Base-by-base conservation (phyloP, 2,888 invertebrate species). In the Temnothorax rugatulus region DNA sequence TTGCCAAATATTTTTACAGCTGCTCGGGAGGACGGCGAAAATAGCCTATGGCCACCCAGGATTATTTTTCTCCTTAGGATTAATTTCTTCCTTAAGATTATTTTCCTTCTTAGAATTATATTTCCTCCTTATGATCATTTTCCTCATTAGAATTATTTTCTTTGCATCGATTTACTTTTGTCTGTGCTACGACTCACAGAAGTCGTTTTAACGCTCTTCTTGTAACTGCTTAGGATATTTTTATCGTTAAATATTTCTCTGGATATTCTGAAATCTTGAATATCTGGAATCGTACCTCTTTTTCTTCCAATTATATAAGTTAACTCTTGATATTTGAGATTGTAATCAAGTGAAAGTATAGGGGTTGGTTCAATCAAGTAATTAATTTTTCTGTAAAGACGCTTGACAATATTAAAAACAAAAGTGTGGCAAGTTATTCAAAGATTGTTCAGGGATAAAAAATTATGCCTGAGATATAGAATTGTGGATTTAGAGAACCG, bases 1-100 rank as follows among this genome's bases (percentile, higher is more conserved):
- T 34, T 47, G 68, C 9, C 11, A 68, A 69, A 18, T 47, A 69
- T 69, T 11, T 21, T 13, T 47, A 38, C 50, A 68, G 69, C 15
- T 68, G 50, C 38, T 76, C 38, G 8, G 13, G 15, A 41, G 1
- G 1, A 61, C 5, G 9, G 4, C 21, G 5, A 18, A 73, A 64
- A 41, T 38, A 41, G n/a, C 0, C 15, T n/a, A 9, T 25, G 25
- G 7, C 5, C 4, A 8, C 1, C 8, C 15, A 21, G 1, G 18
- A 15, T 41, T 41, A 64, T 41, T 41, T 41, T 64, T 0, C 7
- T 7, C 34, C 34, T 38, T 41, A 21, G 2, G 18, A 15, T 41
- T 41, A 64, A 21, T 41, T 41, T 64, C 0, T 2, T 41, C 7
- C 7, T 38, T 21, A 21, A 1, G 18, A 15, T 41, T 41, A 64